Base-by-base conservation (phyloP, 2,888 invertebrate genomes). In the Lithophane socia region DNA sequence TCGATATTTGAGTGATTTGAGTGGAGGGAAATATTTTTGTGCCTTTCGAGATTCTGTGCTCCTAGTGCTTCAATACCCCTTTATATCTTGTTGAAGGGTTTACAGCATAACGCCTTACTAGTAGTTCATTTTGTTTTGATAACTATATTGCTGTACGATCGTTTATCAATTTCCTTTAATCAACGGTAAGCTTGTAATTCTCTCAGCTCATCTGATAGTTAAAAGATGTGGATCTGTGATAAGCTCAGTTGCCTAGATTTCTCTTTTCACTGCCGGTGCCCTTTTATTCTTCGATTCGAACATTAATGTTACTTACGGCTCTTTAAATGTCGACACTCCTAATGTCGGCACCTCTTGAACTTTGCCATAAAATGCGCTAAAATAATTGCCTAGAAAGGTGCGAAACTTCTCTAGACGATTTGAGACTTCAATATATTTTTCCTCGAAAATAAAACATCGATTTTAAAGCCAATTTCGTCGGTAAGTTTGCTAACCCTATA, bases 401-500 rank as follows among this genome's bases (percentile, higher is more conserved):
- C 58, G 29, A 83, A 82, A 61, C 44, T 54, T 66, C 52, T 24
- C n/a, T 24, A 52, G 56, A 73, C 56, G 47, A 47, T 64, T 73
- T 64, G 44, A n/a, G 18, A 70, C 52, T 65, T 64, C 49, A 75
- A 61, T 75, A 56, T 75, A 37, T 37, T 5, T 37, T 64, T 75
- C n/a, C 37, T 16, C 37, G 49, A n/a, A n/a, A 71, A 72, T 68
- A 49, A 60, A 73, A 77, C 72, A 75, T 73, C 13, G 61, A 16
- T 16, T 60, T 58, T 58, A 24, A 29, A 29, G 37, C 47, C 52
- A 78, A 79, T 76, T 78, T 71, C 21, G 61, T 70, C 52, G 2
- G 18, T 42, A 64, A 24, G 54, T 77, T 80, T 78, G 85, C 56
- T 64, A 86, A 80, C 89, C 88, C 88, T 88, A 85, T 69, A 52